Evolutionary conservation across 2,797 vertebrate genomes (phyloP).

Genomic region (Anguilla obscura): DNA sequence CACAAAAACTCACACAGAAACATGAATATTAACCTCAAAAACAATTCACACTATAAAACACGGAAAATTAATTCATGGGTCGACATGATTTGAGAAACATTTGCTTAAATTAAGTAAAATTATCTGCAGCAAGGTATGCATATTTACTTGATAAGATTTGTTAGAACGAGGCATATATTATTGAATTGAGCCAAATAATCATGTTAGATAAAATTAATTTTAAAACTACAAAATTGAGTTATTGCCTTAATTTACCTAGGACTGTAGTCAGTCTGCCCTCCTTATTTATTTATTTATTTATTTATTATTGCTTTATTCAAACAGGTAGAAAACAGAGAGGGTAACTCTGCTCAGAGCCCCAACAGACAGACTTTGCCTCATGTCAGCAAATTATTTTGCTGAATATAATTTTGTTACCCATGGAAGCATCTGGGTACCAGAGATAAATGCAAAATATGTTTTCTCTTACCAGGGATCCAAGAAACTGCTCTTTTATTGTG

Average conservation of each 20-base stretch:
- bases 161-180: background rate
- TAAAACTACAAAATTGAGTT: background rate
- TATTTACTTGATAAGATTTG: background rate
- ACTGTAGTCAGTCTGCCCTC: no score
- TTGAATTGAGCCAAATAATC: background rate
- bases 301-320: no score
- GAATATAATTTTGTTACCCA: background rate
- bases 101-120: background rate
- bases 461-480: background rate
- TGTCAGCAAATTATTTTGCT: no score
- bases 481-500: background rate
- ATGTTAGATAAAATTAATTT: background rate
- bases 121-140: background rate
- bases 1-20: background rate
- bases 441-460: background rate
- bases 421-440: background rate
- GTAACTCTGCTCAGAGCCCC: no score
- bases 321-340: no score
- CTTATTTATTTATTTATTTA: no score
- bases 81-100: background rate
- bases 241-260: background rate
- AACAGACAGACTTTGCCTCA: no score
- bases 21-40: conserved; percentile 33
- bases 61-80: background rate
- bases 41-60: conserved; percentile 23